These are phyloP conservation scores for Glaucidium brasilianum DNA, from an alignment of 2,113 vertebrate species.

Conservation along the genomic window DNA sequence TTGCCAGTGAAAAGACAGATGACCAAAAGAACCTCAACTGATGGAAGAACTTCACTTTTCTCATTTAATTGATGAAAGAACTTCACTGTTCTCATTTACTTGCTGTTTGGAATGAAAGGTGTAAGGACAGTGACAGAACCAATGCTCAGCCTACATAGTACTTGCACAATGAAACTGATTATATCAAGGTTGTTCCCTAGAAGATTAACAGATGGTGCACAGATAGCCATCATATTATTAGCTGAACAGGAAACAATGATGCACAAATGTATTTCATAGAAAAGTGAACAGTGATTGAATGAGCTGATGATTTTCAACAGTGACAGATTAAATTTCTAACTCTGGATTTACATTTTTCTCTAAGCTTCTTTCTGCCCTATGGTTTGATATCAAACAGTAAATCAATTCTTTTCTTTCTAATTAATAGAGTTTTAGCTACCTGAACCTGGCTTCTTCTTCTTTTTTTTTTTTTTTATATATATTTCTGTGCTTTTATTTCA, in stretches of 20 bases:
- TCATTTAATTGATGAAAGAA: not conserved
- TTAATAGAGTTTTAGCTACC: not conserved
- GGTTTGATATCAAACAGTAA: not conserved
- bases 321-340: not conserved
- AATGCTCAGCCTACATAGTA: not conserved
- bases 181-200: not conserved
- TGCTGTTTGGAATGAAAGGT: conserved; percentile 2
- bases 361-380: not conserved
- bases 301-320: not conserved
- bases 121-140: not conserved
- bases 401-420: not conserved
- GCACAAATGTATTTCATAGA: not conserved
- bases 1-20: not conserved
- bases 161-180: not conserved
- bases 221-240: not conserved
- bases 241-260: not conserved
- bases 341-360: not conserved
- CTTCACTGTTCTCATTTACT: not conserved
- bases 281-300: not conserved
- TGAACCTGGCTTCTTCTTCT: not conserved
- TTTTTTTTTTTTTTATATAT: too few species aligned
- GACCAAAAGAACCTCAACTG: not conserved
- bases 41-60: not conserved
- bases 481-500: not conserved
- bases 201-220: not conserved